These are phyloP conservation scores for Sebastes taczanowskii DNA, from an alignment of 2,797 vertebrate species.

Conservation along the genomic window DNA sequence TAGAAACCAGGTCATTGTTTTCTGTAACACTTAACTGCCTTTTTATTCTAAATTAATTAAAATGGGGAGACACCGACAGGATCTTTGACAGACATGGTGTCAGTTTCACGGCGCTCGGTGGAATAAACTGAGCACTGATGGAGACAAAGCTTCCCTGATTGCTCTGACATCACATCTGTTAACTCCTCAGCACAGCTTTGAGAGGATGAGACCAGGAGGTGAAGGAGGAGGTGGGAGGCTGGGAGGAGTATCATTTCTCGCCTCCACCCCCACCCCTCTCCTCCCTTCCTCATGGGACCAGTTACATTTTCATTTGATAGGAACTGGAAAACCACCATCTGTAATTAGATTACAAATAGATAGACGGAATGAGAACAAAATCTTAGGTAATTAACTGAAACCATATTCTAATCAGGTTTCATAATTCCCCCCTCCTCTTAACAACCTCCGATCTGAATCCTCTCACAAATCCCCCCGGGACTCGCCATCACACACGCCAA, in stretches of 20 bases:
- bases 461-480: constrained; percentile 63
- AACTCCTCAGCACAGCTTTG: constrained; percentile 42
- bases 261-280: not conserved
- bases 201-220: constrained; percentile 50
- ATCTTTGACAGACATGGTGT: constrained; percentile 7
- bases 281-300: constrained; percentile 54
- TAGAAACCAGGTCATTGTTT: constrained; percentile 19
- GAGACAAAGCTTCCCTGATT: constrained; percentile 54
- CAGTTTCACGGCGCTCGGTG: not conserved
- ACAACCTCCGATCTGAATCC: constrained; percentile 68
- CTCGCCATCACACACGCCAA: constrained; percentile 55
- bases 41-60: not conserved
- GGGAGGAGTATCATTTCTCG: constrained; percentile 40
- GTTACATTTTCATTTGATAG: constrained; percentile 76
- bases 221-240: constrained; percentile 29
- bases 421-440: constrained; percentile 49
- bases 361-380: constrained; percentile 58
- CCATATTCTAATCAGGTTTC: constrained; percentile 81
- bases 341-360: constrained; percentile 79
- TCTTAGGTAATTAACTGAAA: constrained; percentile 77
- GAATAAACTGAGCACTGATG: constrained; percentile 1
- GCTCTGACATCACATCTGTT: constrained; percentile 66
- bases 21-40: not conserved
- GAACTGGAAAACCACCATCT: constrained; percentile 77
- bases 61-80: not conserved